Evolutionary conservation across 2,888 invertebrate genomes (phyloP), one percentile per base, ranked within the genome.

Genomic region (Perdita meconis): DNA sequence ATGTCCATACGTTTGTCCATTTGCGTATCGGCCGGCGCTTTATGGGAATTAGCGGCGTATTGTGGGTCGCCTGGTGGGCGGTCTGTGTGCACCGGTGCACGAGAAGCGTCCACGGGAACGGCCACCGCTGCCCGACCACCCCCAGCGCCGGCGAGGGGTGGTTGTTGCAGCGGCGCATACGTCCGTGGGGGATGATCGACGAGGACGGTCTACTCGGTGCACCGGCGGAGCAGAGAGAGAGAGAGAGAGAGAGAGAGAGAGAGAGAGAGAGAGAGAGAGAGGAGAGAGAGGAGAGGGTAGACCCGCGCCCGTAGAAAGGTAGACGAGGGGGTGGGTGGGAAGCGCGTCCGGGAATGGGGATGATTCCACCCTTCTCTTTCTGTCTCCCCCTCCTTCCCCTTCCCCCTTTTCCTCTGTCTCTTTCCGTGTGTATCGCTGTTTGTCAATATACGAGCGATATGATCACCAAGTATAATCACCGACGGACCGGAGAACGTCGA

Each of bases 1-100:
- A 82, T 85, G 83, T 85, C 82, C 85, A 86, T 83, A 86, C 88
- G 88, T 91, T 90, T 91, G 90, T 91, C 90, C 91, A 91, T 91
- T 91, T 91, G 90, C 90, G 90, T 90, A 89, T 88, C 89, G 86
- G 86, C 69, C 83, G 84, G 84, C 87, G 91, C 90, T 92, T 92
- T 91, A 91, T 92, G 88, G 90, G 90, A 92, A 90, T 92, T 91
- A 91, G 90, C 90, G 89, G 89, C 87, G 90, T 86, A 92, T 92
- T 91, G 91, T 91, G 90, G 91, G 90, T 86, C 88, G 89, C 88
- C 86, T 34, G 84, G 88, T 89, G 90, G 89, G 89, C 88, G 89
- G 90, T 87, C 83, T 86, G 86, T 82, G 86, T 88, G 88, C 88
- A 86, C 83, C 85, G 84, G 84, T 87, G 89, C 89, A 84, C 69